Base-by-base conservation (phyloP, 1,140 invertebrate species). In the Marisa cornuarietis region DNA sequence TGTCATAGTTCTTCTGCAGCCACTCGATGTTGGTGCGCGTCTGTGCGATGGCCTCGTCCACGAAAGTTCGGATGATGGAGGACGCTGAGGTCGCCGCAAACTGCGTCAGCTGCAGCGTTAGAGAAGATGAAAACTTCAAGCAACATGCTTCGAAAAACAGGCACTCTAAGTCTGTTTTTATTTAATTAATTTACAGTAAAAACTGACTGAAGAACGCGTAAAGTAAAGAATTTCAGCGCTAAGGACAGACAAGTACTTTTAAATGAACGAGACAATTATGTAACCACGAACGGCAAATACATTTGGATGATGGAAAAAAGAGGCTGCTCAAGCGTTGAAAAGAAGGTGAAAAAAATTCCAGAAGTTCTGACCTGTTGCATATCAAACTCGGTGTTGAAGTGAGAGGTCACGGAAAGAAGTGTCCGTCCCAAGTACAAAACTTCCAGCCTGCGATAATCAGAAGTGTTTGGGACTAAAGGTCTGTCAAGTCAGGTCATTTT, bases 1-100 rank as follows among this genome's bases (percentile, higher is more conserved):
- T 31, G 51, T 79, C 61, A n/a, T 73, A 74, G 71, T 79, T 79
- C 61, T 58, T 31, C 16, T n/a, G 10, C 26, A 79, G 62, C 78
- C 78, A 79, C 10, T 14, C 71, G 22, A 79, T 79, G 71, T 79
- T 79, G 71, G 54, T 26, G 9, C 71, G 22, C 16, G 71, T 79
- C 54, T 71, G 54, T 24, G 68, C 69, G 7, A 79, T 65, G 62
- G 71, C 71, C 20, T 54, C 54, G 6, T 73, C 71, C 26, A 79
- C 22, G 49, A 73, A 52, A 16, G 69, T 24, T 3, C 62, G 22
- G 22, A 73, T 51, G 14, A 54, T 49, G 0, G 58, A 65, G 13
- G 49, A 24, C 26, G 65, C 69, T 4, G 26, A 42, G 11, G 63
- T 24, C 20, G 14, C 62, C 20, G 71, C 31, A 18, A 79, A 61